Conservation (phyloP, 2,113 vertebrate genomes). For the Gila orcuttii region DNA sequence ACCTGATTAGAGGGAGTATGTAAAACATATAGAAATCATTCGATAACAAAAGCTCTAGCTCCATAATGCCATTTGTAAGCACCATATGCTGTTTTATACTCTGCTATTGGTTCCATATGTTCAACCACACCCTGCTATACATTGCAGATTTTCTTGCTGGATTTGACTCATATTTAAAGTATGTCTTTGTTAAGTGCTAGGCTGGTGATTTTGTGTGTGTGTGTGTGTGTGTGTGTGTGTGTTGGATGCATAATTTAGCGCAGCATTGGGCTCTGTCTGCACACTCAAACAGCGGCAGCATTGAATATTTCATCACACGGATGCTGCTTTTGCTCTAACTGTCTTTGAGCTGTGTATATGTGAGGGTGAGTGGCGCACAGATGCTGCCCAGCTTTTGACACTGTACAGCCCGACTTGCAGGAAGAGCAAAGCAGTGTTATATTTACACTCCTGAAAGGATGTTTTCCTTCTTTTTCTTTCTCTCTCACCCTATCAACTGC, state of each 20-base stretch:
- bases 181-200: constrained; percentile 56
- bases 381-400: constrained; percentile 49
- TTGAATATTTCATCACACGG: constrained; percentile 66
- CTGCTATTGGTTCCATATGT: neutral
- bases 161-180: constrained; percentile 3
- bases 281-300: constrained; percentile 57
- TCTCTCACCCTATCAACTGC: neutral
- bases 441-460: constrained; percentile 41
- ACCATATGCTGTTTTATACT: neutral
- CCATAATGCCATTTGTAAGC: neutral
- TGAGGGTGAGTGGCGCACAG: constrained; percentile 26
- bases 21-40: neutral
- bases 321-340: constrained; percentile 56
- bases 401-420: constrained; percentile 37
- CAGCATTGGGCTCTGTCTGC: constrained; percentile 49
- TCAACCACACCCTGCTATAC: constrained; percentile 20
- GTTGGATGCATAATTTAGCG: constrained; percentile 56
- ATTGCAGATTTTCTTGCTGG: neutral
- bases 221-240: constrained; percentile 42
- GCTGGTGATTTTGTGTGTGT: constrained; percentile 42
- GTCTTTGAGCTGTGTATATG: constrained; percentile 42
- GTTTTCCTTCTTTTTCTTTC: neutral
- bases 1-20: constrained; percentile 34
- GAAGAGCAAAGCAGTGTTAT: constrained; percentile 45
- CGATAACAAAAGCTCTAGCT: neutral